These are phyloP conservation scores for Dicyrtomina minuta DNA, from an alignment of 2,888 invertebrate species.

Conservation along the genomic window DNA sequence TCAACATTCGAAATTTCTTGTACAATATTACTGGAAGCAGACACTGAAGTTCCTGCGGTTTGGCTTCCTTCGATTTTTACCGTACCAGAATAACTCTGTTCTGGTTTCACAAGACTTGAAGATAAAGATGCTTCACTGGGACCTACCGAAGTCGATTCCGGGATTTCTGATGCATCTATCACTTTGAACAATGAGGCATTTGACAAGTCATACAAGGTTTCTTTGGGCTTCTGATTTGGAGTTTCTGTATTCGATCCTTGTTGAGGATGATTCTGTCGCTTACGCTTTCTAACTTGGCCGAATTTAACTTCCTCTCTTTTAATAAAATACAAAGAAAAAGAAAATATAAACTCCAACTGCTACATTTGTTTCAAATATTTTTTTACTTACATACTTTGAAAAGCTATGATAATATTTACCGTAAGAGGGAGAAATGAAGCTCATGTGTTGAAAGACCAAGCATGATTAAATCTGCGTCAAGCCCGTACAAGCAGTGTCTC, in stretches of 20 bases:
- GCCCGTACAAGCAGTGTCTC: slow-evolving; percentile 92
- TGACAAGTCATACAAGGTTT: slow-evolving; percentile 33
- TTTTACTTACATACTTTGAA: neutral
- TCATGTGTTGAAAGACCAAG: slow-evolving; percentile 94
- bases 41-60: neutral
- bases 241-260: slow-evolving; percentile 13
- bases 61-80: slow-evolving; percentile 3
- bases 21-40: neutral
- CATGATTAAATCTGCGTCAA: slow-evolving; percentile 98
- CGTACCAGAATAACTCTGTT: slow-evolving; percentile 11
- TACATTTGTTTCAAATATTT: no score
- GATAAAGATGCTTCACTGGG: neutral
- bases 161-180: neutral
- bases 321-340: no score
- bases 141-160: neutral
- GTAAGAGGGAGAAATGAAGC: slow-evolving; percentile 87
- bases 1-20: slow-evolving; percentile 20
- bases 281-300: slow-evolving; percentile 37
- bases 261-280: slow-evolving; percentile 4
- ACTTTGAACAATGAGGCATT: slow-evolving; percentile 39
- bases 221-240: neutral
- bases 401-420: slow-evolving; percentile 68
- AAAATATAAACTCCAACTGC: no score
- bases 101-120: neutral
- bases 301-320: slow-evolving; percentile 52